Conservation (phyloP, 2,797 vertebrate genomes). For the Cirrhinus molitorella region DNA sequence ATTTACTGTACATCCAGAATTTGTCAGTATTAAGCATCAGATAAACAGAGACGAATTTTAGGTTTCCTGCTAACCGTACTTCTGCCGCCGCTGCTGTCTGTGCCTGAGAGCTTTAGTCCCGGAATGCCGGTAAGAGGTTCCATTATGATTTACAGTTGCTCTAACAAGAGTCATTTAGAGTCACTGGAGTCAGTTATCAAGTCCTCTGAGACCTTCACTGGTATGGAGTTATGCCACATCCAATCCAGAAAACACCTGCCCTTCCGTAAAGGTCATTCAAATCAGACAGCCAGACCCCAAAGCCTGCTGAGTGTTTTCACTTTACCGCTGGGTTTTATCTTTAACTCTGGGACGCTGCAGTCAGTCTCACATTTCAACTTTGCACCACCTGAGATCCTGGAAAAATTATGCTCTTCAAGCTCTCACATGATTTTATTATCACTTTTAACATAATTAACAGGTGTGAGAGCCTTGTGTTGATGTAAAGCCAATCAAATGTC, state of each 20-base stretch:
- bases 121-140: conserved; percentile 40
- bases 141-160: conserved; percentile 39
- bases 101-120: conserved; percentile 31
- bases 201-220: conserved; percentile 16
- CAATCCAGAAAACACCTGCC: conserved; percentile 42
- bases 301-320: conserved; percentile 28
- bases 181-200: conserved; percentile 40
- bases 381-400: conserved; percentile 15
- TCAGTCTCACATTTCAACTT: conserved; percentile 28
- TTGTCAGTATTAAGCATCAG: background rate
- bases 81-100: conserved; percentile 9
- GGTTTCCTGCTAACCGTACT: conserved; percentile 8
- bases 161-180: conserved; percentile 34
- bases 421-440: conserved; percentile 28
- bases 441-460: conserved; percentile 37
- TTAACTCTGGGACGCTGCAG: conserved; percentile 12
- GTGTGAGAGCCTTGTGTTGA: conserved; percentile 34
- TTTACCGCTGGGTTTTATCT: conserved; percentile 16
- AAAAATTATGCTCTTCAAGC: conserved; percentile 26
- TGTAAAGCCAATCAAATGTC: conserved; percentile 8
- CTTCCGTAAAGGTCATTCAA: conserved; percentile 27
- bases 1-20: background rate
- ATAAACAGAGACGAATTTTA: conserved; percentile 7
- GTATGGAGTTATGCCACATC: conserved; percentile 5
- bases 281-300: conserved; percentile 32